Evolutionary conservation across 2,113 vertebrate genomes (phyloP).

Genomic region (Malurus alboscapulatus): DNA sequence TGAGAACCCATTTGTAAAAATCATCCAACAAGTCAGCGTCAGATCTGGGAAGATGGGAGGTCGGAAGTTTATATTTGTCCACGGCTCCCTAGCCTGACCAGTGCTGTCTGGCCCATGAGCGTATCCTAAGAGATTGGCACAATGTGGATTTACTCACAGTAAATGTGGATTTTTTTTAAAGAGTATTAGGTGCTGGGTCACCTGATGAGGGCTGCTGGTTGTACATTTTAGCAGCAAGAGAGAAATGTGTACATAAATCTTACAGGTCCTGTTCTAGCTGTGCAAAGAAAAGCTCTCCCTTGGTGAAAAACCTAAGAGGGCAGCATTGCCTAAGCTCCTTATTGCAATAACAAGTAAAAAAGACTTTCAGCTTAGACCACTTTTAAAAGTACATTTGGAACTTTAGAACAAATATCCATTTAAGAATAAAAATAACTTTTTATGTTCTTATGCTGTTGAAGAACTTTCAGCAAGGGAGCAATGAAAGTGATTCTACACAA

Average conservation of each 20-base stretch:
- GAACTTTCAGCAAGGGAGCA: not conserved
- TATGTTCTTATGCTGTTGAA: not conserved
- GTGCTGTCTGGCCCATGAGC: not conserved
- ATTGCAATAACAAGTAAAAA: not conserved
- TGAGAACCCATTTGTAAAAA: accelerated
- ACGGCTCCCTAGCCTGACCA: not conserved
- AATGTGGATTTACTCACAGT: not conserved
- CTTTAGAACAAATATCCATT: not conserved
- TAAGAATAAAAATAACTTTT: not conserved
- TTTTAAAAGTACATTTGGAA: not conserved
- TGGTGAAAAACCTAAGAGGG: not conserved
- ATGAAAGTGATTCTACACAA: not conserved
- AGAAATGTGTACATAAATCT: accelerated
- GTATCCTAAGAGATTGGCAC: not conserved
- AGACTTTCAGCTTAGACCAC: not conserved
- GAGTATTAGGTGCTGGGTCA: not conserved
- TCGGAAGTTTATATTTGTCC: not conserved
- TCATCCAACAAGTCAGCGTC: not conserved
- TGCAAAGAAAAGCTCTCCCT: not conserved
- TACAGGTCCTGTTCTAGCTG: not conserved
- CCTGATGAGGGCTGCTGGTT: not conserved
- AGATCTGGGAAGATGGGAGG: not conserved
- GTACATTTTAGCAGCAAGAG: not conserved
- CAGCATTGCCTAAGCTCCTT: not conserved
- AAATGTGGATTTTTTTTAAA: no score